Percentiles rank a stretch among this genome's conserved stretches.
Conservation (phyloP, 2,113 vertebrate species). For the Sprattus sprattus region DNA sequence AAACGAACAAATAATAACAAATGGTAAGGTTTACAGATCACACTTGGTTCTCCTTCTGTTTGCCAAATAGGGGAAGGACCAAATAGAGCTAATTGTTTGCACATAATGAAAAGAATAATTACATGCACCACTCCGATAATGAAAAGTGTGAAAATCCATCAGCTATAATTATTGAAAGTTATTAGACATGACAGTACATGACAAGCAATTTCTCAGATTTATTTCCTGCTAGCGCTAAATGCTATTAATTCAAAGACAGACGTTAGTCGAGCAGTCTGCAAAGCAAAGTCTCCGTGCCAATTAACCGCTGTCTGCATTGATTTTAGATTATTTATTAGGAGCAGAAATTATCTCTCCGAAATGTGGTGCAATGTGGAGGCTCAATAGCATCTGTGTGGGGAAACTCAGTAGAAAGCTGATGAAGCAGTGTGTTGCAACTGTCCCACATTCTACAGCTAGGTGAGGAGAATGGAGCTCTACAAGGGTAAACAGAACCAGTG, state of each 20-base stretch:
- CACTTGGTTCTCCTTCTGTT: constrained; percentile 66
- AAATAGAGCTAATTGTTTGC: constrained; percentile 95
- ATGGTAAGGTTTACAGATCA: not conserved
- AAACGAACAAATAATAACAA: not conserved
- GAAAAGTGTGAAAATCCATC: constrained; percentile 99
- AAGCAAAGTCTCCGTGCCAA: constrained; percentile 92
- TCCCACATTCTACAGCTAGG: not conserved
- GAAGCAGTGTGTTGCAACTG: not conserved
- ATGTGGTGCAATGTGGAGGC: constrained; percentile 69
- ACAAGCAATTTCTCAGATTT: constrained; percentile 99
- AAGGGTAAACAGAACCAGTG: constrained; percentile 32
- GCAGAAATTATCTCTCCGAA: constrained; percentile 82
- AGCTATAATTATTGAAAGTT: constrained; percentile 99
- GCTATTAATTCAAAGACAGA: constrained; percentile 98
- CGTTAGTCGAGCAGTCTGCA: constrained; percentile 89
- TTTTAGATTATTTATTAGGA: constrained; percentile 91
- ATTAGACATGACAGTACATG: constrained; percentile 99
- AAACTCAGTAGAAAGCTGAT: not conserved
- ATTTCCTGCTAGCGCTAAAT: constrained; percentile 92
- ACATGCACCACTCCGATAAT: constrained; percentile 99
- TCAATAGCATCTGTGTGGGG: constrained; percentile 62
- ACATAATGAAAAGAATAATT: constrained; percentile 99
- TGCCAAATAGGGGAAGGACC: constrained; percentile 63
- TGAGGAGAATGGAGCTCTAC: constrained; percentile 23
- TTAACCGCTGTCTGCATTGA: constrained; percentile 88